phyloP scores from a whole-genome alignment of 1,140 invertebrate genomes.

The Rhyzopertha dominica region DNA sequence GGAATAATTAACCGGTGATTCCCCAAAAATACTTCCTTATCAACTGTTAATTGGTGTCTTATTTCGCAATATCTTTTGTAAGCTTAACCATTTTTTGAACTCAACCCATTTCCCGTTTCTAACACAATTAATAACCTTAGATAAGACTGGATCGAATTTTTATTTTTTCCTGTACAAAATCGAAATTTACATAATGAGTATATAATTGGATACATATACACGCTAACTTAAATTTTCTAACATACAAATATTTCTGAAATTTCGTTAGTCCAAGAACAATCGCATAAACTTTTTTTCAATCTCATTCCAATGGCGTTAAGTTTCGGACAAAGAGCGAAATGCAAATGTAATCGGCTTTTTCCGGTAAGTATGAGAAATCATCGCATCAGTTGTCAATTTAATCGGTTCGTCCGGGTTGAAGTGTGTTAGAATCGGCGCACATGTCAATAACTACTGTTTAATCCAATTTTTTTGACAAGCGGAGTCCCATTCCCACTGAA shows the following conservation, averaged over 20 bases:
- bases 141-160: too few relatives aligned
- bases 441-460: slow-evolving; percentile 25
- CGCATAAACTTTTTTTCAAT: slow-evolving; percentile 50
- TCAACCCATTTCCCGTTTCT: too few relatives aligned
- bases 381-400: slow-evolving; percentile 25
- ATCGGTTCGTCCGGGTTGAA: slow-evolving; percentile 20
- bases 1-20: too few relatives aligned
- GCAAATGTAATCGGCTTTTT: slow-evolving; percentile 45
- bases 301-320: slow-evolving; percentile 48
- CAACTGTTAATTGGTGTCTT: too few relatives aligned
- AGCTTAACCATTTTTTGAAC: too few relatives aligned
- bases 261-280: slow-evolving; percentile 50
- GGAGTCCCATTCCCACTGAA: slow-evolving; percentile 35
- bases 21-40: too few relatives aligned
- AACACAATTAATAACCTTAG: too few relatives aligned
- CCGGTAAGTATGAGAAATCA: slow-evolving; percentile 25
- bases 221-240: slow-evolving; percentile 46
- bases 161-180: too few relatives aligned
- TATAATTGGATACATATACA: too few relatives aligned
- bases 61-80: too few relatives aligned
- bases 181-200: too few relatives aligned
- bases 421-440: slow-evolving; percentile 17
- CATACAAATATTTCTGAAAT: slow-evolving; percentile 51
- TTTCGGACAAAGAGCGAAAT: slow-evolving; percentile 41
- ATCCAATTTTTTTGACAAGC: slow-evolving; percentile 21